Percentiles rank a stretch among this genome's conserved stretches.
Evolutionary conservation across 2,797 vertebrate genomes (phyloP).

Genomic region (Propithecus perrieri): DNA sequence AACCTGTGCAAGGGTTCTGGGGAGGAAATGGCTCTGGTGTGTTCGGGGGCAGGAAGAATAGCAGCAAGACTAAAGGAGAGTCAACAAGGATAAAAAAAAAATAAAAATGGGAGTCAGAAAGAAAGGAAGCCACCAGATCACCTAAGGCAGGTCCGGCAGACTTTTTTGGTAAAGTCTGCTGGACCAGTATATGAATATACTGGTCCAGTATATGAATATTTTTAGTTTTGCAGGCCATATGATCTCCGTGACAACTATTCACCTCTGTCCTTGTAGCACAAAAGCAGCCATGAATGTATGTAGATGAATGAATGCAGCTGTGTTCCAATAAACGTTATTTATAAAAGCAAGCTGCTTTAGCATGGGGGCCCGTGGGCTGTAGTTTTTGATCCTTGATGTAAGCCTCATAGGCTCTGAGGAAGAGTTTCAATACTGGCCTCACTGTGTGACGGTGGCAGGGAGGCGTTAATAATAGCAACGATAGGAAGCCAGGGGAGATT

Average conservation of each 20-base stretch:
- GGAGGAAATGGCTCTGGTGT: not conserved
- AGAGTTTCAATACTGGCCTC: not conserved
- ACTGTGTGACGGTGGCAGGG: not conserved
- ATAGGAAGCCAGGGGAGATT: not conserved
- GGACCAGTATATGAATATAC: not conserved
- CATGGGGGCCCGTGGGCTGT: not conserved
- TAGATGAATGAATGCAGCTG: not conserved
- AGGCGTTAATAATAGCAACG: not conserved
- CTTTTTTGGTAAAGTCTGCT: not conserved
- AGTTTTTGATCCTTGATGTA: not conserved
- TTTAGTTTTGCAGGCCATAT: not conserved
- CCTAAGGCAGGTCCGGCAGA: not conserved
- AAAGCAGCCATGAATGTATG: not conserved
- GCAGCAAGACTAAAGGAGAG: not conserved
- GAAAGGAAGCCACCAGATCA: not conserved
- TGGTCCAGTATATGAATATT: not conserved
- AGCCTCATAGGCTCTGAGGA: not conserved
- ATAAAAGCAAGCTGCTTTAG: not conserved
- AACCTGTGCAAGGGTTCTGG: not conserved
- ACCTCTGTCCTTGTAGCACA: not conserved
- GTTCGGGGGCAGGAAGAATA: not conserved
- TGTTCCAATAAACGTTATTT: slow-evolving; percentile 3
- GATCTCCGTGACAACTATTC: not conserved
- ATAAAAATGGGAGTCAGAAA: not conserved
- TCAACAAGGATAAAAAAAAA: not conserved